These are phyloP conservation scores for Ranitomeya variabilis DNA, from an alignment of 2,113 vertebrate species.

Conservation along the genomic window DNA sequence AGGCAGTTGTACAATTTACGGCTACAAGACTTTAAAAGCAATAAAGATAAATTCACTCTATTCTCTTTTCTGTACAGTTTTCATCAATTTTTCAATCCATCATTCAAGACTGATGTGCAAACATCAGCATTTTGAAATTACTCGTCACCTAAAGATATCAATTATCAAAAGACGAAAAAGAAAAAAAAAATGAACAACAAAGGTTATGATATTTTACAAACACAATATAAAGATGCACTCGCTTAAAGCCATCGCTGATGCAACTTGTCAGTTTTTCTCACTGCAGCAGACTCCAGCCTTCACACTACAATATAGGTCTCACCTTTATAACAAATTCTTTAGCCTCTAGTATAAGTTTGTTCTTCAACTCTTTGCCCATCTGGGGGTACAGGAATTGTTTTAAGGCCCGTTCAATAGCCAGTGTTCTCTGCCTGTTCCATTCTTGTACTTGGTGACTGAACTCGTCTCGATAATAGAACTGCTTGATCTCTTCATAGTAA, in stretches of 20 bases:
- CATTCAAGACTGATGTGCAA: no score
- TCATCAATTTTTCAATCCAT: no score
- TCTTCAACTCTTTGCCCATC: slow-evolving; percentile 97
- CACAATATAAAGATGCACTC: no score
- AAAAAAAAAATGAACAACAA: no score
- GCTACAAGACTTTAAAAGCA: slow-evolving; percentile 81
- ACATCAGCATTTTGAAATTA: no score
- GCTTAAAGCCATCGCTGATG: no score
- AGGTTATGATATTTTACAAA: no score
- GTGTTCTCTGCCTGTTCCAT: slow-evolving; percentile 94
- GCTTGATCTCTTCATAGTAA: slow-evolving; percentile 98
- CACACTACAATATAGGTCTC: slow-evolving; percentile 36
- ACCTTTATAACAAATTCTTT: slow-evolving; percentile 97
- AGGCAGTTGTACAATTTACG: slow-evolving; percentile 96
- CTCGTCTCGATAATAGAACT: slow-evolving; percentile 98
- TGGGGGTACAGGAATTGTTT: slow-evolving; percentile 96
- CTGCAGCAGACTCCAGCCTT: not conserved
- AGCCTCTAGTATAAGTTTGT: slow-evolving; percentile 90
- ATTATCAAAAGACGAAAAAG: no score
- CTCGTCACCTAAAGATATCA: no score
- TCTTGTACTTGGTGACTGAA: slow-evolving; percentile 99
- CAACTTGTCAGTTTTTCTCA: no score
- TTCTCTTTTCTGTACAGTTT: no score
- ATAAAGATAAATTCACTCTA: not conserved
- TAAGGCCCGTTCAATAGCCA: slow-evolving; percentile 91